Base-by-base conservation (phyloP, 2,797 vertebrate species). In the Zenarchopterus dispar region DNA sequence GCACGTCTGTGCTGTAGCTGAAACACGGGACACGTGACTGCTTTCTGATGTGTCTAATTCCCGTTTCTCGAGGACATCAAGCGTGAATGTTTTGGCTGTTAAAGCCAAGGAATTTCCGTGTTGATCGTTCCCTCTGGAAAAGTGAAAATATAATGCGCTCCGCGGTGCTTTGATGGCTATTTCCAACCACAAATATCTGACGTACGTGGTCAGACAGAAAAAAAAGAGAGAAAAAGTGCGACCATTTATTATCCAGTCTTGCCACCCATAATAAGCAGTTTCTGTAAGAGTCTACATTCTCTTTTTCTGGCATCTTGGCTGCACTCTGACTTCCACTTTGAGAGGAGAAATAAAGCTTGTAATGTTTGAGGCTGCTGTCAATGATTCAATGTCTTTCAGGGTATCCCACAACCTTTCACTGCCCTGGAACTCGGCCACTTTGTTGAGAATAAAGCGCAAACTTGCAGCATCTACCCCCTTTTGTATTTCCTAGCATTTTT, bases 161-260 rank as follows among this genome's bases (percentile, higher is more conserved):
- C 36, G 11, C 16, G 36, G 36, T 39, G 36, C 62, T 77, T 68
- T 68, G 62, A 80, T 57, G 36, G 16, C 36, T 39, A 15, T 39
- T 39, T 39, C 36, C 36, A 39, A 39, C 36, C 36, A 39, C 36
- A 39, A 39, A 39, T 39, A 39, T 39, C 36, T 39, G 36, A 39
- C 36, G 16, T 39, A 13, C 5, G 36, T 4, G 36, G 36, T 13
- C 36, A 39, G 36, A 15, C 11, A 4, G 13, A 13, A 15, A 16
- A 15, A 39, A 26, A 62, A 47, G 59, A 43, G 60, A 56, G 33
- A 60, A 21, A 69, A 57, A 50, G 33, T 70, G 64, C 72, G 70
- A 84, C 73, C 72, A 57, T 78, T 83, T 66, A 82, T 87, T 77
- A 82, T 80, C 76, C 82, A 41, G 65, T n/a, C 24, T 39, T 39